Base-by-base conservation (phyloP, 2,113 vertebrate species). In the Microtus ochrogaster region DNA sequence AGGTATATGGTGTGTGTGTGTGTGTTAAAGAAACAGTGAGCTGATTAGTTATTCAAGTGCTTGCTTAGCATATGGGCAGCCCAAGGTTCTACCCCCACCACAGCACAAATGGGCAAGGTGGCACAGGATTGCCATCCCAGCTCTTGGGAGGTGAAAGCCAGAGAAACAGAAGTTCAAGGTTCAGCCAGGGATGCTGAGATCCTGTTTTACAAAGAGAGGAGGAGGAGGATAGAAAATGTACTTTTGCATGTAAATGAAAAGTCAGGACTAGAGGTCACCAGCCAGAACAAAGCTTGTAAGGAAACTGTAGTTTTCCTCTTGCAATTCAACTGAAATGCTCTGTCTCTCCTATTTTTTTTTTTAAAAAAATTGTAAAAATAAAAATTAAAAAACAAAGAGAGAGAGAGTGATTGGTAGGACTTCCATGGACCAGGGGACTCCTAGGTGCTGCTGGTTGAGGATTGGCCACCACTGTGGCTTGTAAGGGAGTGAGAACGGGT, bases 311-410 rank as follows among this genome's bases (percentile, higher is more conserved):
- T 61, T 86, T 92, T 66, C 14, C 1, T 77, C 33, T 95, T 19
- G 17, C 55, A 83, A 82, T 0, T 6, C 30, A 91, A 76, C n/a
- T 21, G 77, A 96, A 95, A 88, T 39, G 7, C 55, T 39, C 0
- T 61, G 17, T 41, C 22, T 36, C 55, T 90, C 13, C 22, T 21
- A 58, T 83, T 92, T 58, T 94, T 94, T 87, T 94, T 87, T 52
- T 89, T 3, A 89, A 41, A 36, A 36, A 70, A 68, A 9, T 36
- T 91, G 22, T 85, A 41, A 63, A 61, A 28, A 41, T 14, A 24
- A 82, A 55, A 94, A 87, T 36, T 5, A 73, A 41, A 14, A 87
- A 30, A 19, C 7, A 14, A 24, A n/a, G 44, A 39, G 13, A 61
- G 55, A 39, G n/a, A 89, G 10, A 39, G n/a, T 85, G 10, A 36